Evolutionary conservation across 2,888 invertebrate species (phyloP).

Genomic region (Cantharis rufa): DNA sequence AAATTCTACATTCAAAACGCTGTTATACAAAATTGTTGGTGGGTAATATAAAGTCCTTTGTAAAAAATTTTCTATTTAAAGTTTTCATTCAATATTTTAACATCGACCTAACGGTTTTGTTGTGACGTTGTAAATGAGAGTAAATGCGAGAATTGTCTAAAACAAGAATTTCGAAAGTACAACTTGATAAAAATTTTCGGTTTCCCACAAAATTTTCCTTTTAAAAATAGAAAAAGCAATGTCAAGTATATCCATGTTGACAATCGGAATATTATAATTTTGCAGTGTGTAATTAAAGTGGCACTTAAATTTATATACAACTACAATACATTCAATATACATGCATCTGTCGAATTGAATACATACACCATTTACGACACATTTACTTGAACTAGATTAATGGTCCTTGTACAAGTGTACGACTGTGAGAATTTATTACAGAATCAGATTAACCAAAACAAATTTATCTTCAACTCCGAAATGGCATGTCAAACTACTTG

Average conservation of each 20-base stretch:
- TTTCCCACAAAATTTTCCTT: too few relatives aligned
- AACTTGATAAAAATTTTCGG: too few relatives aligned
- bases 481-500: slow-evolving; percentile 27
- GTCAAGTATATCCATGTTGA: background rate
- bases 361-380: slow-evolving; percentile 25
- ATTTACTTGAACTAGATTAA: slow-evolving; percentile 34
- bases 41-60: too few relatives aligned
- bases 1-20: too few relatives aligned
- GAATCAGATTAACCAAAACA: slow-evolving; percentile 32
- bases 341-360: slow-evolving; percentile 14
- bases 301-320: background rate
- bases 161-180: too few relatives aligned
- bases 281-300: background rate
- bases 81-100: too few relatives aligned
- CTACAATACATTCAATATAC: background rate
- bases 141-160: too few relatives aligned
- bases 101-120: too few relatives aligned
- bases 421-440: slow-evolving; percentile 31
- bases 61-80: too few relatives aligned
- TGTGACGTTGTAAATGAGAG: too few relatives aligned
- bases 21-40: too few relatives aligned
- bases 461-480: slow-evolving; percentile 29
- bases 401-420: slow-evolving; percentile 24
- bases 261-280: background rate
- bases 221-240: too few relatives aligned